phyloP scores from a whole-genome alignment of 2,888 invertebrate genomes.

The Tenodera sinensis region DNA sequence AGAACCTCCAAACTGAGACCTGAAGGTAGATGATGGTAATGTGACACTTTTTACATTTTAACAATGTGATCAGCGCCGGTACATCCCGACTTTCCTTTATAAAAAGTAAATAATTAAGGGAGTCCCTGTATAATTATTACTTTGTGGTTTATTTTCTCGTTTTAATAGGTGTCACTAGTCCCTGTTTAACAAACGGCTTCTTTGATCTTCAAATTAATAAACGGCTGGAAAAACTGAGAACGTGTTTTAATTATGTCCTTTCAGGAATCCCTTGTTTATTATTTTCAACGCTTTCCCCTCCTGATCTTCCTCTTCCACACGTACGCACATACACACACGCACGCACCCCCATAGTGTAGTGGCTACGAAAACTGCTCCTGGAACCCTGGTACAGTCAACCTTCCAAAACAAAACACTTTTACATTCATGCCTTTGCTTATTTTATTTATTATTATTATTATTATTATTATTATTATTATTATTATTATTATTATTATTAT shows the following conservation, averaged over 20 bases:
- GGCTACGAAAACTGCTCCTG: no score
- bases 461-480: no score
- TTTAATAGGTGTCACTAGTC: background rate
- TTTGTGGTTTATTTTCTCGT: background rate
- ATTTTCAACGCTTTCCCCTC: background rate
- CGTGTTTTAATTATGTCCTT: background rate
- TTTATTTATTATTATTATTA: no score
- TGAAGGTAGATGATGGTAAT: background rate
- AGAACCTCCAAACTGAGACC: no score
- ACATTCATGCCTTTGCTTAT: no score
- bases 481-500: no score
- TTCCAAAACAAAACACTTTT: background rate
- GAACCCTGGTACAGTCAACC: background rate
- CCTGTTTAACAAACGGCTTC: background rate
- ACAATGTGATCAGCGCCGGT: background rate
- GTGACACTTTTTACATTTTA: background rate
- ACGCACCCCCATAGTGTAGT: background rate
- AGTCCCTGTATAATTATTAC: background rate
- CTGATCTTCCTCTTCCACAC: background rate
- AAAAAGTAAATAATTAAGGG: background rate
- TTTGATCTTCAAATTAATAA: background rate
- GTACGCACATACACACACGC: no score
- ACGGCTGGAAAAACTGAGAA: background rate
- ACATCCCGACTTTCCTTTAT: background rate
- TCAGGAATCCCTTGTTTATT: background rate